Evolutionary conservation across 2,113 vertebrate genomes (phyloP).

Genomic region (Alaudala cheleensis): DNA sequence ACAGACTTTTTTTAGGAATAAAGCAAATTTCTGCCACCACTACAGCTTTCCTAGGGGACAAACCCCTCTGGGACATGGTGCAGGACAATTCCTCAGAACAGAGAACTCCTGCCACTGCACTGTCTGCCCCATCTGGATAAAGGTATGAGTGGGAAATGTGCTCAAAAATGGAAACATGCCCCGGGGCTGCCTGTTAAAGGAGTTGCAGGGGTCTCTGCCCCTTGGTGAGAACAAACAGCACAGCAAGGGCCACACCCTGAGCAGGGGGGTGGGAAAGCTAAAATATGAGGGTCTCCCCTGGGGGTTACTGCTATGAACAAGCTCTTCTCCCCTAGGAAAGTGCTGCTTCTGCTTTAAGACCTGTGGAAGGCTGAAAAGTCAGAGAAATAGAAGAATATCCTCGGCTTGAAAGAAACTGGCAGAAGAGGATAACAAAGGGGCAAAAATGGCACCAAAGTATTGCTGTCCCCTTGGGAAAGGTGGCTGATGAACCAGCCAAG

Average conservation of each 20-base stretch:
- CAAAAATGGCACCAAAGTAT: neutral
- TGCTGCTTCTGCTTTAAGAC: neutral
- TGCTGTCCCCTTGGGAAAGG: neutral
- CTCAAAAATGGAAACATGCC: neutral
- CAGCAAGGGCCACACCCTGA: neutral
- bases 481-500: neutral
- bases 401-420: neutral
- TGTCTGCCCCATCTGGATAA: neutral
- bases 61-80: neutral
- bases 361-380: neutral
- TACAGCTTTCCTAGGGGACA: neutral
- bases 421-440: neutral
- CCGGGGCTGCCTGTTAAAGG: neutral
- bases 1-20: neutral
- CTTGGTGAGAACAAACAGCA: neutral
- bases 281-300: neutral
- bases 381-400: conserved; percentile 8
- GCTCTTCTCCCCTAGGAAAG: neutral
- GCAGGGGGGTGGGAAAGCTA: neutral
- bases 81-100: neutral
- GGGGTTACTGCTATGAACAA: neutral
- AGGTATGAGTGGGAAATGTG: neutral
- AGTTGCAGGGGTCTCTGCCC: neutral
- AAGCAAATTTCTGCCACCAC: neutral
- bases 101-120: neutral